Evolutionary conservation across 1,140 invertebrate species (phyloP).

Genomic region (Campodea augens): DNA sequence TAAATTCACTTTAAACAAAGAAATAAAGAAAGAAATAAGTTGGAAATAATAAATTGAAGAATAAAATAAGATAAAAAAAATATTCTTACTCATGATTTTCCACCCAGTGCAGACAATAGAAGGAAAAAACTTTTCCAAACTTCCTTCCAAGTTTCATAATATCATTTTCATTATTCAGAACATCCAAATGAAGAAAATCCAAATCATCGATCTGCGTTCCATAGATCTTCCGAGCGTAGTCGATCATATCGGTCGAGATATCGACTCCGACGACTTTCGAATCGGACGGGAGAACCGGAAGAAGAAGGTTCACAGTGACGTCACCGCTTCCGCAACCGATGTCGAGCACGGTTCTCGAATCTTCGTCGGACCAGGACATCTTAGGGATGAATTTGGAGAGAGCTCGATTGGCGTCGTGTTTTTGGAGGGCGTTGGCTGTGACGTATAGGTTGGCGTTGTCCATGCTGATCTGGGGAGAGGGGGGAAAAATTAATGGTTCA

Average conservation of each 20-base stretch:
- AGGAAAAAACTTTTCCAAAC: conserved; percentile 54
- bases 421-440: conserved; percentile 40
- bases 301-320: conserved; percentile 43
- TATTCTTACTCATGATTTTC: conserved; percentile 41
- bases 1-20: not conserved
- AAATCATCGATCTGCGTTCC: too few species aligned
- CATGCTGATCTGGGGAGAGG: too few species aligned
- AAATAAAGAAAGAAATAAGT: not conserved
- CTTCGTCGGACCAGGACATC: conserved; percentile 34
- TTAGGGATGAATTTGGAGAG: conserved; percentile 38
- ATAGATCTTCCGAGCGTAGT: conserved; percentile 36
- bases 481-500: too few species aligned
- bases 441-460: conserved; percentile 39
- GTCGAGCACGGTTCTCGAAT: conserved; percentile 40
- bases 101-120: conserved; percentile 68
- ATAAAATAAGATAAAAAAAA: not conserved
- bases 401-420: conserved; percentile 39
- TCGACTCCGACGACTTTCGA: conserved; percentile 33
- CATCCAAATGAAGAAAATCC: too few species aligned
- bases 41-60: not conserved
- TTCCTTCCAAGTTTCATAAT: too few species aligned
- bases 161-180: too few species aligned
- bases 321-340: conserved; percentile 60
- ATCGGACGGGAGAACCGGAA: conserved; percentile 34
- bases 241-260: conserved; percentile 46